Conservation (phyloP, 2,888 invertebrate species). For the Phortica okadai region DNA sequence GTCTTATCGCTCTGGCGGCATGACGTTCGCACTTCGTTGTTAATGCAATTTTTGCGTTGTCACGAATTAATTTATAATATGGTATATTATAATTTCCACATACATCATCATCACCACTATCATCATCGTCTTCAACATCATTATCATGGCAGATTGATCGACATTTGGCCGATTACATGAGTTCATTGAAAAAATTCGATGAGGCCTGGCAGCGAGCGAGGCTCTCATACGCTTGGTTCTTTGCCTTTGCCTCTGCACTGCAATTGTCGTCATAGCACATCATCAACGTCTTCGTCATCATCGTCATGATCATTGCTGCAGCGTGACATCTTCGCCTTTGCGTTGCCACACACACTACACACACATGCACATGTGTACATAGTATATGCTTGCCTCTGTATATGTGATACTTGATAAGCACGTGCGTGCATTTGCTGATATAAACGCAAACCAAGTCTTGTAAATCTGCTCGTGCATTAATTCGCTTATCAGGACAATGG, state of each 20-base stretch:
- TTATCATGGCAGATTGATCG: conserved; percentile 18
- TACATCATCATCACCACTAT: not conserved
- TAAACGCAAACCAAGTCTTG: not conserved
- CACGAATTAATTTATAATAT: not conserved
- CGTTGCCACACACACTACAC: not conserved
- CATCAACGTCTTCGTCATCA: not conserved
- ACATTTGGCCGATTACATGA: conserved; percentile 34
- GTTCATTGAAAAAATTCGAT: conserved; percentile 34
- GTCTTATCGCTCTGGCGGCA: conserved; percentile 45
- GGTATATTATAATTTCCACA: not conserved
- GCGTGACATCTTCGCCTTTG: not conserved
- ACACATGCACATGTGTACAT: not conserved
- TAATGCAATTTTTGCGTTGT: conserved; percentile 3
- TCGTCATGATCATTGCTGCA: not conserved
- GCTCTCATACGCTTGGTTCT: not conserved
- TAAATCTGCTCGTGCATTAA: not conserved
- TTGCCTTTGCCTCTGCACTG: not conserved
- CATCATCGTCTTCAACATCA: not conserved
- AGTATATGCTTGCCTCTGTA: not conserved
- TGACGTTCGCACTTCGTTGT: conserved; percentile 51
- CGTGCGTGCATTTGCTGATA: conserved; percentile 31
- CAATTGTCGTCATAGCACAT: conserved; percentile 19
- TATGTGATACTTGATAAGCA: conserved; percentile 20
- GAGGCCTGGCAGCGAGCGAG: conserved; percentile 20
- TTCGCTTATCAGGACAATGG: not conserved